Evolutionary conservation across 2,888 invertebrate species (phyloP), one percentile per base, ranked within the genome.

Genomic region (Volucella bombylans): DNA sequence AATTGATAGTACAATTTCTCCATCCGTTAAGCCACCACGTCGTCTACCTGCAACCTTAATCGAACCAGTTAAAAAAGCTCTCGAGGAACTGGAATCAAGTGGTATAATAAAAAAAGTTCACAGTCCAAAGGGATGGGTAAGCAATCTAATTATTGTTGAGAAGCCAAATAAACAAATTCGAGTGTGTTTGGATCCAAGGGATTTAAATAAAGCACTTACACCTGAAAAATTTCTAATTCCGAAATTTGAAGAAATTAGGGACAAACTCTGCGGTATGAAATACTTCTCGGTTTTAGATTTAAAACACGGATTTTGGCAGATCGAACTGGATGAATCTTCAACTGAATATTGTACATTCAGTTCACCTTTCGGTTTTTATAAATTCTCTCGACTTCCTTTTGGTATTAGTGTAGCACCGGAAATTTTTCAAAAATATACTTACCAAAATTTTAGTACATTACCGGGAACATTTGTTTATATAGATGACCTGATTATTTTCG

Each of bases 391-490:
- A 4, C 72, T 86, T 6, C 88, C 88, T 9, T 88, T 87, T 74
- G 88, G 87, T 1, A 82, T 88, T 38, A 87, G 83, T 14, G 86
- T 82, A 43, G 87, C 87, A 0, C 86, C 18, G 18, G 18, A 18
- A 18, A 18, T 18, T 18, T 18, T 18, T 18, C 18, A 18, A 18
- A 18, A 18, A 67, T 64, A 73, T 14, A 88, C 77, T 65, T 69
- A 77, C 43, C 68, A 87, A 69, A 80, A 82, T 54, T 89, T 88
- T 81, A 87, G 81, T 14, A 69, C 87, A 64, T 82, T 88, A 54
- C 68, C 81, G 9, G 87, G 82, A 82, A 88, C 90, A 73, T 12
- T 88, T 74, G 69, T 91, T 41, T 89, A 90, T 83, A 85, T 89
- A 82, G 87, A 91, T 87, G 83, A 90, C 87, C 77, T 90, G 71